phyloP scores from a whole-genome alignment of 2,797 vertebrate species.

The Cetoscarus ocellatus region DNA sequence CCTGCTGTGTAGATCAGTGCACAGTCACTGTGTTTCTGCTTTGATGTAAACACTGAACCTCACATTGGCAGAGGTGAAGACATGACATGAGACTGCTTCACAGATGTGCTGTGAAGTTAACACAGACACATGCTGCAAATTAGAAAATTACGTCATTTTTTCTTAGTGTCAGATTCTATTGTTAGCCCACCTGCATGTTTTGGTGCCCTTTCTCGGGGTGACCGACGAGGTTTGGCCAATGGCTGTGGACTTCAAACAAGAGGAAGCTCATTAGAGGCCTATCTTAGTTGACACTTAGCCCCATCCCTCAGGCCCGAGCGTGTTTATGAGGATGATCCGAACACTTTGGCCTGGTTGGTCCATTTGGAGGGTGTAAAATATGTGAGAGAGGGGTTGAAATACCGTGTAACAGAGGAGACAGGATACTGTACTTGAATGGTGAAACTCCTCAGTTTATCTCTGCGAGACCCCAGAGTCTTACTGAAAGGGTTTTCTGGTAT shows the following conservation, averaged over 20 bases:
- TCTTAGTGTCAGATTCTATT: conserved; percentile 43
- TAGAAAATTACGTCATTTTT: conserved; percentile 19
- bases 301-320: conserved; percentile 19
- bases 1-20: not conserved
- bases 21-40: not conserved
- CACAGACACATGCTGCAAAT: conserved; percentile 64
- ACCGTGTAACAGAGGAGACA: not conserved
- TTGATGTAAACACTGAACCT: conserved; percentile 2
- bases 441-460: not conserved
- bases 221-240: conserved; percentile 47
- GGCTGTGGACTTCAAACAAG: conserved; percentile 61
- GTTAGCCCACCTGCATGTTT: conserved; percentile 47
- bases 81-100: conserved; percentile 38
- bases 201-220: conserved; percentile 21
- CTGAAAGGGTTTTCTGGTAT: too few species aligned
- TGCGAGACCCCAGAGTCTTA: not conserved
- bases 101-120: conserved; percentile 66
- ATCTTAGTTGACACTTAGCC: not conserved
- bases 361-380: conserved; percentile 16
- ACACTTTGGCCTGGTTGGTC: conserved; percentile 10
- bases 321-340: conserved; percentile 41
- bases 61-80: conserved; percentile 5
- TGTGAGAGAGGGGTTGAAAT: not conserved
- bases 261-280: conserved; percentile 60
- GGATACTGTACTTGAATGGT: not conserved